A percentile compares a stretch with the other conserved stretches of the same genome.
Evolutionary conservation across 1,140 invertebrate species (phyloP).

Genomic region (Cyrtorhinus lividipennis): DNA sequence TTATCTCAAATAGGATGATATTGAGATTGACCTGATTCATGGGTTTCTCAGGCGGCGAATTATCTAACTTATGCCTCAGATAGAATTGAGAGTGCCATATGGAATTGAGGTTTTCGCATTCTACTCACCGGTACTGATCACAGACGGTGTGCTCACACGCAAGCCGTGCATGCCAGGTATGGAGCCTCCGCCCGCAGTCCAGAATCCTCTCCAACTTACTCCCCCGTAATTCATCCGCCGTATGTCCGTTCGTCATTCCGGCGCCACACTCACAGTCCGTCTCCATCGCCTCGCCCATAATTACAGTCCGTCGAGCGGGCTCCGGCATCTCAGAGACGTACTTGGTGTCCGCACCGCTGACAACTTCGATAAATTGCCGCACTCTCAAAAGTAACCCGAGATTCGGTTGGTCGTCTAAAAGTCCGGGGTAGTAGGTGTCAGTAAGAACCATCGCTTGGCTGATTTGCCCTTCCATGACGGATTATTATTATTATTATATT

Average conservation of each 20-base stretch:
- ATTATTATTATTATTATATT: too few relatives aligned
- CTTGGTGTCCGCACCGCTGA: conserved; percentile 61
- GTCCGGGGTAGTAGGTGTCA: conserved; percentile 71
- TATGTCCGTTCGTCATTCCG: conserved; percentile 26
- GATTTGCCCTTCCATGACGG: conserved; percentile 79
- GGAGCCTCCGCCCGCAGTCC: conserved; percentile 83
- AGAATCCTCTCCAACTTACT: conserved; percentile 77
- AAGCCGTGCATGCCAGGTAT: conserved; percentile 53
- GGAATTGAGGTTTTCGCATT: too few relatives aligned
- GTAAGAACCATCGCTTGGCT: conserved; percentile 88
- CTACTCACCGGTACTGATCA: conserved; percentile 2
- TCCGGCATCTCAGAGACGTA: conserved; percentile 36
- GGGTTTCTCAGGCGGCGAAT: too few relatives aligned
- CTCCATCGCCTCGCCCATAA: conserved; percentile 32
- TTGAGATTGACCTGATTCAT: too few relatives aligned
- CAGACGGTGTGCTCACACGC: not conserved
- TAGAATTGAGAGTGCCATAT: too few relatives aligned
- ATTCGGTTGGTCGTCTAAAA: conserved; percentile 78
- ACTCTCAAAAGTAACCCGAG: conserved; percentile 89
- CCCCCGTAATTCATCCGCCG: conserved; percentile 47
- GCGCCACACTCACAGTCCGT: conserved; percentile 34
- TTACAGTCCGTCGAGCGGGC: conserved; percentile 27
- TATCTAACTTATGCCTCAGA: too few relatives aligned
- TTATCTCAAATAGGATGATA: too few relatives aligned
- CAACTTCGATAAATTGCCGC: conserved; percentile 94